Conservation (phyloP, 2,888 invertebrate species). For the Netelia melanura region DNA sequence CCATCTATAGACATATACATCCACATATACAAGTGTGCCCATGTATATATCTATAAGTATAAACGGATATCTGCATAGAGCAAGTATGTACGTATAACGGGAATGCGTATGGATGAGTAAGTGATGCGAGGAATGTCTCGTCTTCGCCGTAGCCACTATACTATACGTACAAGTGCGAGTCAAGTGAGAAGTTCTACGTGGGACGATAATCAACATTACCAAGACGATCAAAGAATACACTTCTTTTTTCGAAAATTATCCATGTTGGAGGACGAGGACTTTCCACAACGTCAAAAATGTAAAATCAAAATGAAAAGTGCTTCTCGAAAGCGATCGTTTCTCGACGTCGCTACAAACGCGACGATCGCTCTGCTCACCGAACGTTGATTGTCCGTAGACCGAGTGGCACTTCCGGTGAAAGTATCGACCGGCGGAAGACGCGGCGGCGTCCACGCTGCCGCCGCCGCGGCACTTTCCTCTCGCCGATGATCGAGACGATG, state of each 20-base stretch:
- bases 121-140: conserved; percentile 56
- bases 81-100: conserved; percentile 46
- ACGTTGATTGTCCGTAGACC: neutral
- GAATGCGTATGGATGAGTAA: conserved; percentile 31
- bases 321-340: too few relatives aligned
- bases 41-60: neutral
- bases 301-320: too few relatives aligned
- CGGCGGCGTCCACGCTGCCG: too few relatives aligned
- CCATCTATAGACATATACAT: neutral
- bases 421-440: too few relatives aligned
- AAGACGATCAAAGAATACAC: too few relatives aligned
- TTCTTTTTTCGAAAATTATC: too few relatives aligned
- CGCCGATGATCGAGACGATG: neutral
- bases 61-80: neutral
- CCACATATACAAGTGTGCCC: neutral
- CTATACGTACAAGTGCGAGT: conserved; percentile 2
- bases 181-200: neutral
- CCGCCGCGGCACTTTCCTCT: too few relatives aligned
- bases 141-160: conserved; percentile 31
- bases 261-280: too few relatives aligned
- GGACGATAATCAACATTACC: neutral
- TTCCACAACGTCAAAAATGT: too few relatives aligned
- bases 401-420: neutral
- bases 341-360: too few relatives aligned
- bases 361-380: conserved; percentile 1